Percentiles rank a stretch among this genome's conserved stretches.
Evolutionary conservation across 2,888 invertebrate species (phyloP).

Genomic region (Hirtodrosophila confusa): DNA sequence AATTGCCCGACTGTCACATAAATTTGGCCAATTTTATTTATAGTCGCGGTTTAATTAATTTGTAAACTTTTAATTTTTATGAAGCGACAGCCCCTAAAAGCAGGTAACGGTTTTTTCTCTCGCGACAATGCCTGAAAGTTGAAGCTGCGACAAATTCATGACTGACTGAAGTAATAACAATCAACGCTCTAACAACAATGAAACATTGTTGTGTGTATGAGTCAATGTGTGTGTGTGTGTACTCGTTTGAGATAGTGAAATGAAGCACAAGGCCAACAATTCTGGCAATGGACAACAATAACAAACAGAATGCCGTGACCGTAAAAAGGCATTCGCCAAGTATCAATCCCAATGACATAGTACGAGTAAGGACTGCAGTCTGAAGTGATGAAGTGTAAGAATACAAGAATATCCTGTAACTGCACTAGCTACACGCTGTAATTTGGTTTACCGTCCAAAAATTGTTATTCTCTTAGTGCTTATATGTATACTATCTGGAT

Average conservation of each 20-base stretch:
- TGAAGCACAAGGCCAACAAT: slow-evolving; percentile 49
- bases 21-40: slow-evolving; percentile 29
- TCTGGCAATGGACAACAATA: slow-evolving; percentile 44
- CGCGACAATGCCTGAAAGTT: slow-evolving; percentile 1
- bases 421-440: neutral
- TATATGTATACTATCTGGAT: too few relatives aligned
- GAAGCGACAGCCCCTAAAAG: slow-evolving; percentile 2
- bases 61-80: slow-evolving; percentile 9
- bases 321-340: slow-evolving; percentile 10
- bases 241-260: slow-evolving; percentile 17
- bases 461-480: too few relatives aligned
- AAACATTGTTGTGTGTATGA: slow-evolving; percentile 2
- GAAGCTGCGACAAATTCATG: slow-evolving; percentile 1
- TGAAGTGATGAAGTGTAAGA: neutral
- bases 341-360: slow-evolving; percentile 4
- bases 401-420: slow-evolving; percentile 31
- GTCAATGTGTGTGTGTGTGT: slow-evolving; percentile 1
- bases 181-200: slow-evolving; percentile 13
- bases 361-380: neutral
- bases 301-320: slow-evolving; percentile 18
- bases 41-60: slow-evolving; percentile 21
- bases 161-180: slow-evolving; percentile 21
- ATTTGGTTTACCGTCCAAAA: too few relatives aligned
- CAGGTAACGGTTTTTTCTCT: slow-evolving; percentile 10
- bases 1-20: slow-evolving; percentile 37